Evolutionary conservation across 2,888 invertebrate species (phyloP).

Genomic region (Perizoma flavofasciatum): DNA sequence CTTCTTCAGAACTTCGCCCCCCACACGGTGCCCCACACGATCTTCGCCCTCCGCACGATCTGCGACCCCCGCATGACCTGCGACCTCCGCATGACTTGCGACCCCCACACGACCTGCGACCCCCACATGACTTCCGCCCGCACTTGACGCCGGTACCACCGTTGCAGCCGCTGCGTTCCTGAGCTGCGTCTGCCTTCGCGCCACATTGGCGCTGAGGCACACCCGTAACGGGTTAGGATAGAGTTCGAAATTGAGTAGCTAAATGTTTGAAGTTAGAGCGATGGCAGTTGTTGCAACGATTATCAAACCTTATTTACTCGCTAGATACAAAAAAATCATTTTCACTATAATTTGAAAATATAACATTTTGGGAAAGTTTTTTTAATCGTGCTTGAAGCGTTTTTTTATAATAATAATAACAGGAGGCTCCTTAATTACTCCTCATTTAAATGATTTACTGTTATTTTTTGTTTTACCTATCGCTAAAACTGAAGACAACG

Average conservation of each 20-base stretch:
- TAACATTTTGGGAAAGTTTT: background rate
- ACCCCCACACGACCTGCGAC: slow-evolving; percentile 57
- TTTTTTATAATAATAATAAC: too few species aligned
- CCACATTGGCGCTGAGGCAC: slow-evolving; percentile 76
- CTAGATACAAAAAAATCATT: background rate
- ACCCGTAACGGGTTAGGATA: slow-evolving; percentile 23
- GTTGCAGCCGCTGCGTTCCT: slow-evolving; percentile 74
- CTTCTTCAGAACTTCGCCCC: slow-evolving; percentile 62
- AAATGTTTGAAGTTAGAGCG: slow-evolving; percentile 19
- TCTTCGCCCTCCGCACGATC: slow-evolving; percentile 48
- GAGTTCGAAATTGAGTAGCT: slow-evolving; percentile 33
- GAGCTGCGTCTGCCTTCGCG: slow-evolving; percentile 78
- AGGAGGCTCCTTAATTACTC: too few species aligned
- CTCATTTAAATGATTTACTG: background rate
- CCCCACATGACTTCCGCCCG: slow-evolving; percentile 67
- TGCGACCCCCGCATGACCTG: slow-evolving; percentile 23
- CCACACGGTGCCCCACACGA: slow-evolving; percentile 66
- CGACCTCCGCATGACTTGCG: slow-evolving; percentile 38
- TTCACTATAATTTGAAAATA: slow-evolving; percentile 1
- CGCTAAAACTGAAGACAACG: slow-evolving; percentile 5
- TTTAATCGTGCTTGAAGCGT: background rate
- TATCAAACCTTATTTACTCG: background rate
- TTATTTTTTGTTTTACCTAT: background rate
- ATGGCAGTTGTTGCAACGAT: background rate
- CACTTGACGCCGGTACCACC: slow-evolving; percentile 62